A percentile compares a stretch with the other conserved stretches of the same genome.
These are phyloP conservation scores for Chloropsis cyanopogon DNA, from an alignment of 2,113 vertebrate species.

Conservation along the genomic window DNA sequence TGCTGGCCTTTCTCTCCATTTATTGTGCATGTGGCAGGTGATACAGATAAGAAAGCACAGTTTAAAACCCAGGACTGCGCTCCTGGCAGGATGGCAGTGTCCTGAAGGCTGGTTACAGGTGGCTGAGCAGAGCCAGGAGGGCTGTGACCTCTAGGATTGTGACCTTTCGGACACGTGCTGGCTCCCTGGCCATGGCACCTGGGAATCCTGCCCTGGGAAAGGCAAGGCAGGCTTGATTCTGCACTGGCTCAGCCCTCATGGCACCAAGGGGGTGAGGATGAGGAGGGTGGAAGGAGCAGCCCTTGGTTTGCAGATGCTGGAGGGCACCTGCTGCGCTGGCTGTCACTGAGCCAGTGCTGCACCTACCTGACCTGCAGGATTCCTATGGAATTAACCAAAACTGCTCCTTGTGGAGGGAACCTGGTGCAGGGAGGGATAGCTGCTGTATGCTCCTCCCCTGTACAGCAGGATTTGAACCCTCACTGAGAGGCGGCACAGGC, in stretches of 20 bases:
- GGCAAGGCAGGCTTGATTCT: neutral
- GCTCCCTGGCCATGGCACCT: rapidly evolving
- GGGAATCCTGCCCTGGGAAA: neutral
- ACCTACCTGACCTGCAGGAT: neutral
- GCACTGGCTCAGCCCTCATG: neutral
- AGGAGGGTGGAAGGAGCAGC: neutral
- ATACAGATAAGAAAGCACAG: neutral
- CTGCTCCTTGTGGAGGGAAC: neutral
- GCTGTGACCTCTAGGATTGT: neutral
- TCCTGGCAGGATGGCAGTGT: neutral
- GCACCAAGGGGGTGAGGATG: neutral
- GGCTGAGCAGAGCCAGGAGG: neutral
- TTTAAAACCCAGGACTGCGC: neutral
- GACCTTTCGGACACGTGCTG: neutral
- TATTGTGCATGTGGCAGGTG: neutral
- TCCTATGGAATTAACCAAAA: neutral
- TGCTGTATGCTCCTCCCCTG: neutral
- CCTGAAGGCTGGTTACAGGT: neutral
- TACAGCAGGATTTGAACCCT: neutral
- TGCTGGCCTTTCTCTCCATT: neutral
- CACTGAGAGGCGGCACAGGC: neutral
- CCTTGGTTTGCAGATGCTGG: neutral
- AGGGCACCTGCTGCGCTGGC: neutral
- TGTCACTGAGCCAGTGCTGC: neutral
- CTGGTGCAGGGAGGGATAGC: too few relatives aligned